Base-by-base conservation (phyloP, 2,113 vertebrate genomes). In the Jacana jacana region DNA sequence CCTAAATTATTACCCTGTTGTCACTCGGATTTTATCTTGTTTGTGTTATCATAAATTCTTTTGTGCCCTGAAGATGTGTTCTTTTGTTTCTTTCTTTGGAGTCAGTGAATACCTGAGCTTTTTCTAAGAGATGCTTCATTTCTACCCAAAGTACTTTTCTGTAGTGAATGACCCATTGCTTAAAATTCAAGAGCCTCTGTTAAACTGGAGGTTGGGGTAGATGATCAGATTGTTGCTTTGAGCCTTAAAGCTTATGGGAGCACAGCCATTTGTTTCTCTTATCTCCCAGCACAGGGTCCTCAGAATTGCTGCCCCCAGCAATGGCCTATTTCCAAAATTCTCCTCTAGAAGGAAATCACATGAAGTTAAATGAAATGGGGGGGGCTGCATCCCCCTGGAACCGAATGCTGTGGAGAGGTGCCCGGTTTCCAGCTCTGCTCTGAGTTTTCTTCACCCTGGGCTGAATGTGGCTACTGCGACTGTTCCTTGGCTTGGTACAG, bases 351-450 rank as follows among this genome's bases (percentile, higher is more conserved):
- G 44, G 40, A n/a, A n/a, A 1, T 60, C 28, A 73, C 69, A 16
- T 19, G 17, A 40, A 49, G 31, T 17, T n/a, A n/a, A n/a, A n/a
- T n/a, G n/a, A n/a, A n/a, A n/a, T n/a, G n/a, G 42, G 25, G 20
- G 18, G n/a, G 46, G 31, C 65, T 88, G 70, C 23, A 31, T 2
- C 2, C 27, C 37, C 13, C 51, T 13, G 54, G 58, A 68, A 22
- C 70, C 0, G 0, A 71, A 35, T 0, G 1, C 31, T 1, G 37
- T 11, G 75, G 22, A 42, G 30, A 27, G 30, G 10, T 0, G 1
- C 20, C 16, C 10, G 17, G 22, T 37, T 85, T 58, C 42, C 35
- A 17, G 73, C 13, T 24, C 48, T 42, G 33, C 54, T 89, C 60
- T 5, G 30, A 37, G 10, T 17, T 20, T 72, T 39, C 72, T 25